Conservation (phyloP, 2,888 invertebrate genomes). For the Pocota personata region DNA sequence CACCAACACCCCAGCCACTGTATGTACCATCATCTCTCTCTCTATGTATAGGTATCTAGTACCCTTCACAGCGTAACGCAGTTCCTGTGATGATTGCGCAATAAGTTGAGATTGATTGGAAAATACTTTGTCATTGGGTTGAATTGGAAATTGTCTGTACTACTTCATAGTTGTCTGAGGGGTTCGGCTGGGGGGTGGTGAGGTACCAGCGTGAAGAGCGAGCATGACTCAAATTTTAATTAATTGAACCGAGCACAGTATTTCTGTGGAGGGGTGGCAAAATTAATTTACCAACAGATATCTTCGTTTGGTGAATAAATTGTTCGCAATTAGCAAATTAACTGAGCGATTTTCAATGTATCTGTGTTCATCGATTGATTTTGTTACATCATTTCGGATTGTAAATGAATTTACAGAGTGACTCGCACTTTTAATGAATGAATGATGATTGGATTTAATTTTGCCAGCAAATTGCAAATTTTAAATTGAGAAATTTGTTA, state of each 20-base stretch:
- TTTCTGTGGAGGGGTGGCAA: not conserved
- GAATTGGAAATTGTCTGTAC: constrained; percentile 66
- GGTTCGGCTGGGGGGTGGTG: not conserved
- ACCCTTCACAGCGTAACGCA: constrained; percentile 5
- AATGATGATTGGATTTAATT: constrained; percentile 21
- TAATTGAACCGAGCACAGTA: constrained; percentile 44
- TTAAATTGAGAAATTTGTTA: not conserved
- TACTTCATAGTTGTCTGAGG: constrained; percentile 34
- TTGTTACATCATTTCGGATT: constrained; percentile 28
- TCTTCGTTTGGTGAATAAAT: constrained; percentile 72
- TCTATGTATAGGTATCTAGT: too few species aligned
- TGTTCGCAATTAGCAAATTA: constrained; percentile 73
- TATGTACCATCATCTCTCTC: constrained; percentile 4
- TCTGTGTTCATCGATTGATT: constrained; percentile 36
- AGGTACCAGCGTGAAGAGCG: constrained; percentile 6
- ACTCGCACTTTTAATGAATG: constrained; percentile 46
- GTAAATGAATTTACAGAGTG: constrained; percentile 37
- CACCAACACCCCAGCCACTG: not conserved
- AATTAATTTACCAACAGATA: constrained; percentile 73
- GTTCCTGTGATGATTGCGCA: constrained; percentile 65
- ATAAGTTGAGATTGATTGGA: constrained; percentile 73
- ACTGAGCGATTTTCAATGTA: constrained; percentile 54
- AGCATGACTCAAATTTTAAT: constrained; percentile 72
- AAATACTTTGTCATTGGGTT: constrained; percentile 72
- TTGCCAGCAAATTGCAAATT: not conserved